Percentiles rank a stretch among this genome's conserved stretches.
Evolutionary conservation across 2,888 invertebrate species (phyloP).

Genomic region (Catotricha subobsoleta): DNA sequence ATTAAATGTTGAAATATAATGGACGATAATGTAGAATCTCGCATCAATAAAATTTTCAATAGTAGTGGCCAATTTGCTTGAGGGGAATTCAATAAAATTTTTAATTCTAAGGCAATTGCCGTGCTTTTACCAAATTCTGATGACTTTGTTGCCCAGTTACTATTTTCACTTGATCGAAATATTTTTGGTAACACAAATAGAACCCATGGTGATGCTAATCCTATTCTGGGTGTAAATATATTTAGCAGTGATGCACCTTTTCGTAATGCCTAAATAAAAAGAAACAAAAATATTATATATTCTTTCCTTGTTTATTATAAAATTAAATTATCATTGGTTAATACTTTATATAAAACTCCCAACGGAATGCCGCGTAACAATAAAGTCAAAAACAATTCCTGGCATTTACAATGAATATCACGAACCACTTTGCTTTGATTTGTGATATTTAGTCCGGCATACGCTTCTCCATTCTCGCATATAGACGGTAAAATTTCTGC

Average conservation of each 20-base stretch:
- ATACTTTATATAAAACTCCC: slow-evolving; percentile 57
- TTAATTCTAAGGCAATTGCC: slow-evolving; percentile 49
- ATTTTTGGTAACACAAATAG: slow-evolving; percentile 46
- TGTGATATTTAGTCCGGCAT: slow-evolving; percentile 37
- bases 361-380: slow-evolving; percentile 56
- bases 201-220: slow-evolving; percentile 48
- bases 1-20: slow-evolving; percentile 37
- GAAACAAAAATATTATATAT: slow-evolving; percentile 3
- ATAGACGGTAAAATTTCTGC: slow-evolving; percentile 53
- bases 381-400: slow-evolving; percentile 56
- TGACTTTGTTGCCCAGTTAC: slow-evolving; percentile 26
- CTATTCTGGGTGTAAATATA: slow-evolving; percentile 35
- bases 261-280: slow-evolving; percentile 30
- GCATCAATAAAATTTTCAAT: slow-evolving; percentile 55
- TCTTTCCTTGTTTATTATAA: background rate
- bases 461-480: slow-evolving; percentile 40
- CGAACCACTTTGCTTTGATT: slow-evolving; percentile 50
- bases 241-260: slow-evolving; percentile 37
- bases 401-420: slow-evolving; percentile 68
- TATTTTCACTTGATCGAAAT: slow-evolving; percentile 32
- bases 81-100: slow-evolving; percentile 54
- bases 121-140: slow-evolving; percentile 38
- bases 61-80: slow-evolving; percentile 61
- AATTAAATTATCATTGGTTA: background rate
- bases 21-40: slow-evolving; percentile 43